Percentiles rank a stretch among this genome's conserved stretches.
These are phyloP conservation scores for Patiria miniata DNA, from an alignment of 35 echinoderm and acorn worm species.

Conservation along the genomic window DNA sequence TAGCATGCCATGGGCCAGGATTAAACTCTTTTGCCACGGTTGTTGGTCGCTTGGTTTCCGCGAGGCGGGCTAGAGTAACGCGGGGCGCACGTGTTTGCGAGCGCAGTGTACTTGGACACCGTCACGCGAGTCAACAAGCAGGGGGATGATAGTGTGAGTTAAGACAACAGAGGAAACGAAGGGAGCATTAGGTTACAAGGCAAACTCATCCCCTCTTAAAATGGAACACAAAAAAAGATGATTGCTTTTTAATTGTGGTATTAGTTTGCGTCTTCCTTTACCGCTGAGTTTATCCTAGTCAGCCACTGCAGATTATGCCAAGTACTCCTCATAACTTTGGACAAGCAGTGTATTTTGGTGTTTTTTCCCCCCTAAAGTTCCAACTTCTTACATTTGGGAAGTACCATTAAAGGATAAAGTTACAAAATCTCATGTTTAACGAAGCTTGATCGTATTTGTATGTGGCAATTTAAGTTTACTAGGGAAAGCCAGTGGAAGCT, in stretches of 20 bases:
- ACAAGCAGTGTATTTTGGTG: too few relatives aligned
- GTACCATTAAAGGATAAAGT: too few relatives aligned
- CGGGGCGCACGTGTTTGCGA: not conserved
- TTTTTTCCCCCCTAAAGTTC: too few relatives aligned
- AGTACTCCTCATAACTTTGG: too few relatives aligned
- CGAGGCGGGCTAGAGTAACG: not conserved
- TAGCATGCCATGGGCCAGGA: not conserved
- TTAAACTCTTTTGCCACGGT: not conserved
- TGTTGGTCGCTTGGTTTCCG: not conserved
- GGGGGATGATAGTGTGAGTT: not conserved
- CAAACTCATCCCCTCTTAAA: too few relatives aligned
- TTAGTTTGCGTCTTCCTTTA: not conserved
- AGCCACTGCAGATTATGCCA: too few relatives aligned
- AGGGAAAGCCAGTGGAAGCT: too few relatives aligned
- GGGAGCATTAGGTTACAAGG: not conserved
- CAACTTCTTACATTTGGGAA: too few relatives aligned
- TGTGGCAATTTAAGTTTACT: too few relatives aligned
- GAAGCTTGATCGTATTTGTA: too few relatives aligned
- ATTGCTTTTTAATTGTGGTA: conserved; percentile 16
- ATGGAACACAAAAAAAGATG: conserved; percentile 8
- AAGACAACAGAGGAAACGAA: conserved; percentile 9
- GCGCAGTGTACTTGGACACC: not conserved
- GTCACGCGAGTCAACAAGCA: conserved; percentile 3
- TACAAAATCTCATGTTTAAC: too few relatives aligned
- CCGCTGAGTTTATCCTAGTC: too few relatives aligned